phyloP scores from a whole-genome alignment of 1,140 invertebrate species.

The Physella acuta region DNA sequence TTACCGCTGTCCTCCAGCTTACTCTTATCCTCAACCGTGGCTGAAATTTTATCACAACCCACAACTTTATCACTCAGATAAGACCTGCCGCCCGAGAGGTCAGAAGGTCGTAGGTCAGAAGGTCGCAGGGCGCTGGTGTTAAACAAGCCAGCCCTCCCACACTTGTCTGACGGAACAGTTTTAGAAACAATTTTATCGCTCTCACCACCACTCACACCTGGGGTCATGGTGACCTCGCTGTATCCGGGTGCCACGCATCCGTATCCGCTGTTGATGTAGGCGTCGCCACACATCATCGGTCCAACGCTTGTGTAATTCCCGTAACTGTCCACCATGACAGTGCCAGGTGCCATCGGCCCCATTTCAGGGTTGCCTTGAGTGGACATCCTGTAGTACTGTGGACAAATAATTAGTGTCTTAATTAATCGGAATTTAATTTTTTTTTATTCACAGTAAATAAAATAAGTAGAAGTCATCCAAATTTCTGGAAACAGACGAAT shows the following conservation, averaged over 20 bases:
- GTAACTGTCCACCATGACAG: background rate
- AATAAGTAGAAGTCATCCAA: no score
- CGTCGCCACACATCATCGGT: background rate
- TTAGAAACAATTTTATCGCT: background rate
- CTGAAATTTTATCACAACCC: background rate
- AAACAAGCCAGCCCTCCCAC: no score
- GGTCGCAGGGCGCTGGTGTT: no score
- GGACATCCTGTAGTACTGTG: conserved; percentile 18
- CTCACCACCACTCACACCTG: background rate
- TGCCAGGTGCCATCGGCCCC: background rate
- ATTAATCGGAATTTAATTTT: no score
- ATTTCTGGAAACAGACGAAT: no score
- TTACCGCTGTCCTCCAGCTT: background rate
- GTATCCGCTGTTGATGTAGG: background rate
- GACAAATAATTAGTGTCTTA: no score
- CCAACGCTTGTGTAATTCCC: conserved; percentile 3
- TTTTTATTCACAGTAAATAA: no score
- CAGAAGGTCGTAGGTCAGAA: no score
- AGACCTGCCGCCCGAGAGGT: background rate
- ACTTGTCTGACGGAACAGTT: no score
- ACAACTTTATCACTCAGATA: background rate
- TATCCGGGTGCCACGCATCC: background rate
- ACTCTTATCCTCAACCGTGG: background rate
- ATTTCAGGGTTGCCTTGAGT: background rate
- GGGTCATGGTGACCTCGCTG: background rate